phyloP scores from a whole-genome alignment of 1,140 invertebrate species.

The Trinorchestia longiramus region DNA sequence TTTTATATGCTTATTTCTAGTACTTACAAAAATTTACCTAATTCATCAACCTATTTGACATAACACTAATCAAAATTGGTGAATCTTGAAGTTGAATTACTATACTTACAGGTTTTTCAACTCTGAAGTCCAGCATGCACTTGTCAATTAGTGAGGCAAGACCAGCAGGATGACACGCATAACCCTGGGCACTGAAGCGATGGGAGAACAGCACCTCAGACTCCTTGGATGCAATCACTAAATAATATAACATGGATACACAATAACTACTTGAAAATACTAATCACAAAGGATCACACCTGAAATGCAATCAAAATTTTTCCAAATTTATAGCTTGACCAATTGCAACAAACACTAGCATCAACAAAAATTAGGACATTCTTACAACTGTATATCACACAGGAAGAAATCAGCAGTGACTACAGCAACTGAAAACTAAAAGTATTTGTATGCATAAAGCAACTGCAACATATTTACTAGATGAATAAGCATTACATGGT shows the following conservation, averaged over 20 bases:
- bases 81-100: neutral
- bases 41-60: neutral
- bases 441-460: too few species aligned
- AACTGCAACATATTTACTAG: too few species aligned
- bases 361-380: too few species aligned
- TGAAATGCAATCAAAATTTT: too few species aligned
- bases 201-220: neutral
- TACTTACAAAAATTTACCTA: neutral
- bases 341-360: too few species aligned
- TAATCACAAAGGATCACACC: too few species aligned
- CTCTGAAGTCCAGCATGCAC: conserved; percentile 29
- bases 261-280: neutral
- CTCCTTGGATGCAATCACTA: conserved; percentile 24
- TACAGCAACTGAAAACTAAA: too few species aligned
- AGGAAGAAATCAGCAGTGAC: too few species aligned
- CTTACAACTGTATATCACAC: too few species aligned
- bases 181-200: neutral
- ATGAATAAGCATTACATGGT: too few species aligned
- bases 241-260: neutral
- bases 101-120: conserved; percentile 19
- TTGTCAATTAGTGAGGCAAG: conserved; percentile 32
- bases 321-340: too few species aligned
- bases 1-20: neutral
- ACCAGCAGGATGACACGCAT: conserved; percentile 13
- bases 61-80: neutral